A percentile compares a stretch with the other conserved stretches of the same genome.
Conservation (phyloP, 2,113 vertebrate genomes). For the Haemorhous mexicanus region DNA sequence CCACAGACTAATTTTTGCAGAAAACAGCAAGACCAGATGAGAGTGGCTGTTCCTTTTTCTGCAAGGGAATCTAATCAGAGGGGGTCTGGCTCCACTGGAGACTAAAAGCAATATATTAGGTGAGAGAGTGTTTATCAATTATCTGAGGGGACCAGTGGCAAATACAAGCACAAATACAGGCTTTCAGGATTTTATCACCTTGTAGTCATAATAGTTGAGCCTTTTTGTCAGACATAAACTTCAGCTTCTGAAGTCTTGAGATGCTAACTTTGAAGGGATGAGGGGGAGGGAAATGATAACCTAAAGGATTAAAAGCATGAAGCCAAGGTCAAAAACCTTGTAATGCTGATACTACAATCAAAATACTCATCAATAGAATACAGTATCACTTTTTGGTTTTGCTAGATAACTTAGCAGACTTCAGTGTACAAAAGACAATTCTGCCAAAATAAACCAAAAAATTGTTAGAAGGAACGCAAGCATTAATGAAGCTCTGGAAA, state of each 20-base stretch:
- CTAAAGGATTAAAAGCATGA: background rate
- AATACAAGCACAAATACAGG: background rate
- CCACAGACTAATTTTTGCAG: background rate
- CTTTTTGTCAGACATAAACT: background rate
- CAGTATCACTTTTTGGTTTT: background rate
- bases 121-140: background rate
- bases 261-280: background rate
- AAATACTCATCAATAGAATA: background rate
- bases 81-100: background rate
- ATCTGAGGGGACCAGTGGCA: background rate
- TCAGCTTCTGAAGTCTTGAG: background rate
- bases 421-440: background rate
- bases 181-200: background rate
- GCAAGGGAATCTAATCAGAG: background rate
- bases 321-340: background rate
- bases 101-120: background rate
- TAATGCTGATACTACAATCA: background rate
- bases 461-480: background rate
- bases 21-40: background rate
- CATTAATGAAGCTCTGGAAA: background rate
- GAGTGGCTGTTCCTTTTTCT: background rate
- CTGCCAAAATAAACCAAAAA: background rate
- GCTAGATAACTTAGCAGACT: background rate
- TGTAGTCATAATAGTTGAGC: accelerated
- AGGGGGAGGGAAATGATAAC: background rate